phyloP scores from a whole-genome alignment of 2,797 vertebrate species.

The Sarcophilus harrisii region DNA sequence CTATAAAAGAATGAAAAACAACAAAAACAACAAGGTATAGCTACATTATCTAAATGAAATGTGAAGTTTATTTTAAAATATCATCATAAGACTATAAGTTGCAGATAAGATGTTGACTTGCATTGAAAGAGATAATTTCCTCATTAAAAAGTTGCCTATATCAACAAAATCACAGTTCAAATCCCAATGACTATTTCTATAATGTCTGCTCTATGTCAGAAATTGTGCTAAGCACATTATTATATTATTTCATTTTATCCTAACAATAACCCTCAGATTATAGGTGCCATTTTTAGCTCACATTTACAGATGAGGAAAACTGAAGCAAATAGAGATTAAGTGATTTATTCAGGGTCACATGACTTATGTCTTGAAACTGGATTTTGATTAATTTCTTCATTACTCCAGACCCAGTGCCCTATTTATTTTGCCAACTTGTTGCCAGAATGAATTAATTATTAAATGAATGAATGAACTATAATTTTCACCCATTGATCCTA shows the following conservation, averaged over 20 bases:
- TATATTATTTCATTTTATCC: background rate
- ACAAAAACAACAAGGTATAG: background rate
- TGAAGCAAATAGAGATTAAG: background rate
- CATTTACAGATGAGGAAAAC: background rate
- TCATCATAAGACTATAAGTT: background rate
- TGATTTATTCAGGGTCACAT: background rate
- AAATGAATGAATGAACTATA: background rate
- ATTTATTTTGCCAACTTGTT: too few relatives aligned
- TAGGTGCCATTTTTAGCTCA: background rate
- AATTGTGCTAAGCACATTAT: background rate
- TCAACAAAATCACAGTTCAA: background rate
- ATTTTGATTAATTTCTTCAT: background rate
- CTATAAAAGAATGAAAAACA: background rate
- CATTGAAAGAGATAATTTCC: background rate
- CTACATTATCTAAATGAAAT: slow-evolving; percentile 21
- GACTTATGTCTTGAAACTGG: background rate
- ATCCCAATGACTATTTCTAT: background rate
- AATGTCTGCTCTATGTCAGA: background rate
- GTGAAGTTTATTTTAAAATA: slow-evolving; percentile 14
- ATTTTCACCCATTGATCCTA: background rate
- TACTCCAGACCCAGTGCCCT: background rate
- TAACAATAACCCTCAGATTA: background rate
- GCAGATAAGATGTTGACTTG: background rate
- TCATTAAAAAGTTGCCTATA: background rate
- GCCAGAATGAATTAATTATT: background rate